Evolutionary conservation across 2,888 invertebrate genomes (phyloP), one percentile per base, ranked within the genome.

Genomic region (Eupithecia tripunctaria): DNA sequence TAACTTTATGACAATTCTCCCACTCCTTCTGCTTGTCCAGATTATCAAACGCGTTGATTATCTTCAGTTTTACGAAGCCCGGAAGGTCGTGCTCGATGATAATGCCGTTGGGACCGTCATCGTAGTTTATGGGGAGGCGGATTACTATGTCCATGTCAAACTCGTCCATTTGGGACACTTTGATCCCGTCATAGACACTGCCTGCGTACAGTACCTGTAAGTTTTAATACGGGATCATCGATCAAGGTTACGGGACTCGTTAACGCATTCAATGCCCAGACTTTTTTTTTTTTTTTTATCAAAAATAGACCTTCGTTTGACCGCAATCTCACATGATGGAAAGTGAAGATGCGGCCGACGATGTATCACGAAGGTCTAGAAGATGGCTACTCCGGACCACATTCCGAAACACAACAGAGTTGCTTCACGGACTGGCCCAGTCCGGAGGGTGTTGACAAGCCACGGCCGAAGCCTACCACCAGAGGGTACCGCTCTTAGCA

Each of bases 131-230:
- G 0, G 96, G 95, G 21, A 96, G 82, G 0, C 91, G 88, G 64
- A 96, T 91, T 4, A 95, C 89, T 7, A 96, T 87, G 85, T 96
- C 95, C 83, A 96, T 90, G 81, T 96, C 96, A 78, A 94, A 96
- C 80, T 96, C 96, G 75, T 95, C 94, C 25, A 96, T 95, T 71
- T 93, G 91, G 3, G 94, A 92, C 0, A 96, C 93, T 85, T 95
- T 95, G 38, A 96, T 91, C n/a, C 93, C 91, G 80, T 96, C 96
- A 75, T 95, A 96, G 56, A 92, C 96, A 81, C 96, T 96, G 15
- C 96, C 96, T 0, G 95, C 95, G 77, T 91, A 95, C 73, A 93
- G 88, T 1, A 89, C 86, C 83, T 89, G 78, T 6, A 59, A 73
- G 8, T 60, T 29, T 18, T 18, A 15, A 59, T 25, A 25, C 14